Evolutionary conservation across 2,113 vertebrate genomes (phyloP).

Genomic region (Perca schrenkii): DNA sequence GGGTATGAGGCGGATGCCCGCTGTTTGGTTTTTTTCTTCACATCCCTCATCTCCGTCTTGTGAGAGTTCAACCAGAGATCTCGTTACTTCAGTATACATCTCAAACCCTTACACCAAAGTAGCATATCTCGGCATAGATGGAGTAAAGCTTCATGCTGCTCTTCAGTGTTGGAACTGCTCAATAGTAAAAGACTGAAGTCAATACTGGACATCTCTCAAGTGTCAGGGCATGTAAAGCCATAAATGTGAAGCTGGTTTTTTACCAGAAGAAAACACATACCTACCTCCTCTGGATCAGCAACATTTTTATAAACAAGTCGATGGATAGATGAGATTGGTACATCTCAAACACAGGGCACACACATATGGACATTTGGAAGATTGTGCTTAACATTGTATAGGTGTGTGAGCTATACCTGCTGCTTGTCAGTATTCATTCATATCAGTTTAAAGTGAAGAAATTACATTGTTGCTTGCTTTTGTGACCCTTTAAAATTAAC

Average conservation of each 20-base stretch:
- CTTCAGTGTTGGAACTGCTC: conserved; percentile 10
- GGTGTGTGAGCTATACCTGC: background rate
- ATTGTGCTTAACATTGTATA: background rate
- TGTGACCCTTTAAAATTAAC: background rate
- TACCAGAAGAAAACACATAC: background rate
- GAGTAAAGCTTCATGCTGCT: conserved; percentile 22
- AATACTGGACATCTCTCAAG: conserved; percentile 6
- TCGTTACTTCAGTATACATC: conserved; percentile 63
- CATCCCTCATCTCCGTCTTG: conserved; percentile 72
- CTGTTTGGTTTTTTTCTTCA: conserved; percentile 78
- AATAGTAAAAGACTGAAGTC: conserved; percentile 3
- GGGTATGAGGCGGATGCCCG: conserved; percentile 71
- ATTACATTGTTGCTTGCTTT: background rate
- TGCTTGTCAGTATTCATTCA: background rate
- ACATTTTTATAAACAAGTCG: background rate
- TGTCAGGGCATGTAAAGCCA: background rate
- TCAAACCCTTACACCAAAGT: conserved; percentile 45
- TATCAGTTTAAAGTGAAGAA: background rate
- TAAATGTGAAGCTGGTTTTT: conserved; percentile 20
- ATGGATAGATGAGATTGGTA: background rate
- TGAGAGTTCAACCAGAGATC: conserved; percentile 72
- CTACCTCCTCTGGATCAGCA: background rate
- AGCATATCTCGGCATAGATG: conserved; percentile 19
- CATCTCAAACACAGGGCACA: background rate
- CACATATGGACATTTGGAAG: background rate